Percentiles rank a stretch among this genome's conserved stretches.
These are phyloP conservation scores for Tapirus indicus DNA, from an alignment of 2,797 vertebrate genomes.

Conservation along the genomic window DNA sequence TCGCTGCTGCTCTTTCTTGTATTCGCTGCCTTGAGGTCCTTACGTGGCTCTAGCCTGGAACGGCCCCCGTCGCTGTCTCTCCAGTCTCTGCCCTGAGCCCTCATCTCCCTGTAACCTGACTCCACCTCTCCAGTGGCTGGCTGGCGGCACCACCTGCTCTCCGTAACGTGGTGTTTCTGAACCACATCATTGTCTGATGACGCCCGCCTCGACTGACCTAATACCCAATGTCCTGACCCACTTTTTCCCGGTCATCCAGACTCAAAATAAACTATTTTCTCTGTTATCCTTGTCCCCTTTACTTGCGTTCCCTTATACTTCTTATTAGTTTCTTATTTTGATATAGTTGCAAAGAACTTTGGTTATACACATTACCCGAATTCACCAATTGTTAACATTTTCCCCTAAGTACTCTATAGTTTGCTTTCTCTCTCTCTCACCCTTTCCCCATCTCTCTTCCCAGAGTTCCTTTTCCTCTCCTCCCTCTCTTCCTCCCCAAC, in stretches of 20 bases:
- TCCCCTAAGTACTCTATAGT: neutral
- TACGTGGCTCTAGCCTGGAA: neutral
- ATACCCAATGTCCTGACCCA: neutral
- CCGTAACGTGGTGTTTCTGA: neutral
- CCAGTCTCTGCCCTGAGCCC: neutral
- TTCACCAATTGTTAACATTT: neutral
- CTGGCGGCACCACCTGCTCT: accelerated
- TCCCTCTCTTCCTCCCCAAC: too few relatives aligned
- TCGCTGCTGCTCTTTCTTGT: neutral
- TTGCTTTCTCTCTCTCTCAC: neutral
- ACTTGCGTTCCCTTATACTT: neutral
- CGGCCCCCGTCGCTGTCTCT: accelerated
- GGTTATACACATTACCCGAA: neutral
- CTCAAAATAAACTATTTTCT: neutral
- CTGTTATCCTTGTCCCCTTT: neutral
- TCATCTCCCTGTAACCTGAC: neutral
- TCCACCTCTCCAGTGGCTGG: neutral
- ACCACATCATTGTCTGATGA: neutral
- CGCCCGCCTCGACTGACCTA: neutral
- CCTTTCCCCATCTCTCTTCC: neutral
- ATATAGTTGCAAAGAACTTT: neutral
- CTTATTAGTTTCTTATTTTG: neutral
- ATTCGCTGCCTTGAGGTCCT: neutral
- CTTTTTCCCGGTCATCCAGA: neutral
- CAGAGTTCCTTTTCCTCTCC: neutral